Conservation (phyloP, 2,113 vertebrate genomes). For the Passer domesticus region DNA sequence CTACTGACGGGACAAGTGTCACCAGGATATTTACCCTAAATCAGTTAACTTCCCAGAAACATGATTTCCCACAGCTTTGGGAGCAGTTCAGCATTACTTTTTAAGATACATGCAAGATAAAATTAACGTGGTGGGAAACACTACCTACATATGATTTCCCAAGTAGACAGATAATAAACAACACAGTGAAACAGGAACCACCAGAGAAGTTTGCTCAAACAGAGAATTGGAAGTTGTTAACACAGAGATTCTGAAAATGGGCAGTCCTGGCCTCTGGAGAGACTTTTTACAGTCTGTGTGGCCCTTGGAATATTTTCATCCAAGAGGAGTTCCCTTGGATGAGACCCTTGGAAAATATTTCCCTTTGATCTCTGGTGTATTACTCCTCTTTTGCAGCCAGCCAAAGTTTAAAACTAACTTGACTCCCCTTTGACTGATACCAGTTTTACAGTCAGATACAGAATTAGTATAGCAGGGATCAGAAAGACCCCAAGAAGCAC, state of each 20-base stretch:
- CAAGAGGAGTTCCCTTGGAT: constrained; percentile 77
- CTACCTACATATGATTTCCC: constrained; percentile 35
- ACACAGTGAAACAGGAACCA: constrained; percentile 31
- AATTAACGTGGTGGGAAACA: background rate
- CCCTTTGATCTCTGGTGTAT: constrained; percentile 74
- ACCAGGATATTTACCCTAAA: background rate
- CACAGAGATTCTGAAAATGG: constrained; percentile 45
- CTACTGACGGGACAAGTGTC: background rate
- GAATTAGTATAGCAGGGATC: background rate
- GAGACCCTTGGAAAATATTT: constrained; percentile 76
- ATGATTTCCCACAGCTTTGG: background rate
- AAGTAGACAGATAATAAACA: constrained; percentile 56
- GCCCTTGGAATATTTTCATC: constrained; percentile 70
- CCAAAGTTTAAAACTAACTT: constrained; percentile 73
- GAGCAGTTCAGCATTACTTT: background rate
- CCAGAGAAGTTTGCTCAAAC: constrained; percentile 21
- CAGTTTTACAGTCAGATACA: constrained; percentile 56
- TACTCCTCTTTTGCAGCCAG: constrained; percentile 69
- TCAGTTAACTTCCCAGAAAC: background rate
- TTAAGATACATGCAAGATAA: background rate
- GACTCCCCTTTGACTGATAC: constrained; percentile 61
- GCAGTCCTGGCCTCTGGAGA: constrained; percentile 41
- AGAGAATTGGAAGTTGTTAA: constrained; percentile 52
- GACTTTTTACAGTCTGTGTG: constrained; percentile 74
- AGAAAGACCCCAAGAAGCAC: background rate